Conservation (phyloP, 2,113 vertebrate genomes). For the Stictonetta naevosa region DNA sequence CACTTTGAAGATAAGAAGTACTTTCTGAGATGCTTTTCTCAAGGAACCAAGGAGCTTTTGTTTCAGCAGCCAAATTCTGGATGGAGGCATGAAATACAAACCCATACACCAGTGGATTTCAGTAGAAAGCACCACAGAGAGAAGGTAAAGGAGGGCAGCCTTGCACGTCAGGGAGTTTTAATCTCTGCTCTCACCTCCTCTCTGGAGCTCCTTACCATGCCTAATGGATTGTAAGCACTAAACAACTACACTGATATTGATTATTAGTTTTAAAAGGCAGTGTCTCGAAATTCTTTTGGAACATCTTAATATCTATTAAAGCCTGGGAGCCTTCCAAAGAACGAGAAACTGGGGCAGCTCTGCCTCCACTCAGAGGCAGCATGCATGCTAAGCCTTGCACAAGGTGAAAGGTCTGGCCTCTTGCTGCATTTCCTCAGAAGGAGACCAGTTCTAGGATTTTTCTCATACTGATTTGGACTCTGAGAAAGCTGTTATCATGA, state of each 20-base stretch:
- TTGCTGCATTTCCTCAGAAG: neutral
- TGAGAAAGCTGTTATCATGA: neutral
- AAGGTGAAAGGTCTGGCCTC: neutral
- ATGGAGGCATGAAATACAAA: constrained; percentile 8
- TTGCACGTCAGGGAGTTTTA: neutral
- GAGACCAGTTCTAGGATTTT: neutral
- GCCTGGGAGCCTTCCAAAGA: neutral
- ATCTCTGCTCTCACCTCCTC: neutral
- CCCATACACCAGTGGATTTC: neutral
- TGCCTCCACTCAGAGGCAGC: neutral
- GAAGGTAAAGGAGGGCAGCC: neutral
- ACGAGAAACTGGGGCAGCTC: rapidly evolving
- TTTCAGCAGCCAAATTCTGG: constrained; percentile 34
- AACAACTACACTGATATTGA: neutral
- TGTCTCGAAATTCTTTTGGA: neutral
- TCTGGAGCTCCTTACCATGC: neutral
- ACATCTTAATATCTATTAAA: neutral
- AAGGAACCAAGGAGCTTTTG: constrained; percentile 52
- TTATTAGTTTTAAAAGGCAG: neutral
- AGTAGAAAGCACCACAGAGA: neutral
- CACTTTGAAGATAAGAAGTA: constrained; percentile 54
- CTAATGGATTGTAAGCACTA: neutral
- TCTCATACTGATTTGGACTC: neutral
- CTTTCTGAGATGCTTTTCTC: constrained; percentile 11
- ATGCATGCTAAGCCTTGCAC: neutral